phyloP scores from a whole-genome alignment of 2,888 invertebrate genomes.

The Athetis lepigone region DNA sequence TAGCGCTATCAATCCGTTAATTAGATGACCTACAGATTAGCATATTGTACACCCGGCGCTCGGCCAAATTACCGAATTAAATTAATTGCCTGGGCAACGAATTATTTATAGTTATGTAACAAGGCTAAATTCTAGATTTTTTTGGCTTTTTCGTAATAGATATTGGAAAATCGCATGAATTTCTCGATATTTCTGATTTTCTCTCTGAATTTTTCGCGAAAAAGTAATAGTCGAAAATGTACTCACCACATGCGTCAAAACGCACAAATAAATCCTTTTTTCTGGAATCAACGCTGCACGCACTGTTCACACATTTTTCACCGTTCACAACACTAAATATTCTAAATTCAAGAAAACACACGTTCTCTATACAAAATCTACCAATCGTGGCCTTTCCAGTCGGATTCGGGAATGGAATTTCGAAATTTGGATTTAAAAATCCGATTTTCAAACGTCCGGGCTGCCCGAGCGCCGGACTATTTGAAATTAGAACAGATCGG shows the following conservation, averaged over 20 bases:
- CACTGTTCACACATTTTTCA: conserved; percentile 87
- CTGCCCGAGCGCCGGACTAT: conserved; percentile 81
- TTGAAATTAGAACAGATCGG: conserved; percentile 82
- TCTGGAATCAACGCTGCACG: conserved; percentile 76
- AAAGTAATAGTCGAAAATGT: conserved; percentile 44
- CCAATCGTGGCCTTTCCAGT: conserved; percentile 85
- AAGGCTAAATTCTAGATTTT: conserved; percentile 35
- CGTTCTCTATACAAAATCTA: conserved; percentile 47
- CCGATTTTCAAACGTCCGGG: conserved; percentile 79
- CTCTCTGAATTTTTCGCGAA: background rate
- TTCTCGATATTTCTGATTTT: background rate
- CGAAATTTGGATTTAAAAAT: conserved; percentile 68
- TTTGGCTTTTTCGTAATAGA: background rate
- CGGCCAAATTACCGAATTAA: conserved; percentile 67
- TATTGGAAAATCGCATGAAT: background rate
- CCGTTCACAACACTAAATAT: conserved; percentile 70
- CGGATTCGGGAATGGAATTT: conserved; percentile 76
- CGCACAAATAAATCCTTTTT: conserved; percentile 73
- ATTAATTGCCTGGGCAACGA: conserved; percentile 65
- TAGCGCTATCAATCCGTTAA: conserved; percentile 50
- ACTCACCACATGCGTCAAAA: conserved; percentile 75
- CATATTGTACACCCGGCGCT: conserved; percentile 57
- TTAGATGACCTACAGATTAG: conserved; percentile 55
- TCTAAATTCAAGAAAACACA: conserved; percentile 63
- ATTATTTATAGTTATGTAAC: conserved; percentile 64